phyloP scores from a whole-genome alignment of 2,113 vertebrate genomes.

The Phaethornis superciliosus region DNA sequence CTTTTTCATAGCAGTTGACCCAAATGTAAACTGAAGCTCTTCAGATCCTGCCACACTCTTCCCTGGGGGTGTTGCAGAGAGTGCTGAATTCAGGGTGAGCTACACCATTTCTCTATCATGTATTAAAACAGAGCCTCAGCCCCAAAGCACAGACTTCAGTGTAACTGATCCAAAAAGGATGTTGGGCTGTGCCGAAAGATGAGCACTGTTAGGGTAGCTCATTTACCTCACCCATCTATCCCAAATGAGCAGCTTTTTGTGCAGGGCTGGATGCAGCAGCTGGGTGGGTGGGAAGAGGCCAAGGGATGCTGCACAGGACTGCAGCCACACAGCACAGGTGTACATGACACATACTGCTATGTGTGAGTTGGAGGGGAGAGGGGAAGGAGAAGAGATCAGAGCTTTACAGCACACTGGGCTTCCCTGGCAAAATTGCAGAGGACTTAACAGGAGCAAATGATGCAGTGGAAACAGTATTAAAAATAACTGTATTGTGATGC shows the following conservation, averaged over 20 bases:
- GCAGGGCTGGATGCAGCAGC: neutral
- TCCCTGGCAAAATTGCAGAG: neutral
- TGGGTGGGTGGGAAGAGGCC: neutral
- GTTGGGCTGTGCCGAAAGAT: neutral
- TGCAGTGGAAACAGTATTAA: neutral
- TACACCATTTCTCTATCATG: neutral
- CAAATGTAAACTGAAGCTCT: neutral
- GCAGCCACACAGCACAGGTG: neutral
- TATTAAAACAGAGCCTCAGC: neutral
- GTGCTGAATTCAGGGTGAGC: neutral
- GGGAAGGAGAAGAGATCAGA: neutral
- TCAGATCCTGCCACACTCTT: neutral
- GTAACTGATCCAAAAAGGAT: neutral
- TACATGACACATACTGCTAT: neutral
- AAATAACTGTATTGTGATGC: slow-evolving; percentile 11
- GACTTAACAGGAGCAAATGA: neutral
- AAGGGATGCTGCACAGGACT: rapidly evolving
- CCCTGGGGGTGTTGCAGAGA: neutral
- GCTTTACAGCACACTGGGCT: neutral
- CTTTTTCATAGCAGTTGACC: neutral
- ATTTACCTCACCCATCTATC: neutral
- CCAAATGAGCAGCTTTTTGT: neutral
- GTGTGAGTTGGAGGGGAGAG: neutral
- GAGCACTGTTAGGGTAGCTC: neutral
- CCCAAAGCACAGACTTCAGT: neutral